Base-by-base conservation (phyloP, 2,797 vertebrate genomes). In the Yasuhikotakia modesta region DNA sequence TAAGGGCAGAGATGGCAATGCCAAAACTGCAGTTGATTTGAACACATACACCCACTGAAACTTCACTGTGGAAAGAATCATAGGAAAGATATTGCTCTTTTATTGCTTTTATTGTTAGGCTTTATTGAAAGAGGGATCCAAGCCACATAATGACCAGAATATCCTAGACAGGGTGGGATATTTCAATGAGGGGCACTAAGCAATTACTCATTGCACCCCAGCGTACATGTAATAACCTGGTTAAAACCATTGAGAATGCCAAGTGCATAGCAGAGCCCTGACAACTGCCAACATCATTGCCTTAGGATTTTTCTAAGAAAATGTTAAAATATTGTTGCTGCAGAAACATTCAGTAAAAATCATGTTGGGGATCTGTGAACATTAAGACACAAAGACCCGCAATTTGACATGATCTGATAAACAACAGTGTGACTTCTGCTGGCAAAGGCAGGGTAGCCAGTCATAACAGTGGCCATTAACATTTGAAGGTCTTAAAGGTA, bases 381-480 rank as follows among this genome's bases (percentile, higher is more conserved):
- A 39, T 39, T 39, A 39, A 39, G 10, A 39, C 35, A 39, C 10
- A 8, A 7, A 6, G 6, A 39, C 46, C 46, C 46, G 16, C 46
- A 48, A 48, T 13, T 16, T 48, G 46, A 13, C 46, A n/a, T n/a
- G n/a, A n/a, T n/a, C 46, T 12, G 10, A 48, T 48, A 13, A 12
- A 48, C 16, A 16, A 48, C 13, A 48, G 10, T 48, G 46, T 48
- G 46, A 48, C 13, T 16, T 48, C 0, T 16, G 16, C 46, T 16
- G 16, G 13, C 16, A 48, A 14, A 13, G 4, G 16, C 12, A 48
- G 46, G 13, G 14, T 48, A 4, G 45, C 2, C 45, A 46, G 16
- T 48, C 46, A 48, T 22, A 55, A 77, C 24, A 76, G 46, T 14
- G 46, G 12, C 16, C 46, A 48, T 48, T 48, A 14, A 48, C 46